phyloP scores from a whole-genome alignment of 2,888 invertebrate genomes.

The Tiliacea aurago region DNA sequence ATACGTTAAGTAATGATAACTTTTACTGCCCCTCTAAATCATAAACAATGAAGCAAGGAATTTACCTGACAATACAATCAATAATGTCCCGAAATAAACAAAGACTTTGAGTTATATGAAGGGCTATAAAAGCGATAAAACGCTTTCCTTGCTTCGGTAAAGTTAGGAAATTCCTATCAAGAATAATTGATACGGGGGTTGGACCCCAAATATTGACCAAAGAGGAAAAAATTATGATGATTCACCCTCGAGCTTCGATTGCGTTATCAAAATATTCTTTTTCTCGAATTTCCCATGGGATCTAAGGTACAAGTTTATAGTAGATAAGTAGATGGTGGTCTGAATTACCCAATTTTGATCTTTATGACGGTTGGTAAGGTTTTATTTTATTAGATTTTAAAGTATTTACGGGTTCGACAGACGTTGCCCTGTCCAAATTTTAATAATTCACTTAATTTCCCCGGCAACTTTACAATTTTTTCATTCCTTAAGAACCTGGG shows the following conservation, averaged over 20 bases:
- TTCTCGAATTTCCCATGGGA: slow-evolving; percentile 24
- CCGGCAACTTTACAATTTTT: no score
- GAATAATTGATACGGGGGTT: slow-evolving; percentile 36
- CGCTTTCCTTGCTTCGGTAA: slow-evolving; percentile 14
- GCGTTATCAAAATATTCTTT: slow-evolving; percentile 27
- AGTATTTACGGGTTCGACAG: no score
- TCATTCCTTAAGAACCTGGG: no score
- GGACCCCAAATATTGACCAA: slow-evolving; percentile 26
- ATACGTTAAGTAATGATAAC: background rate
- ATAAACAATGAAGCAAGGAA: background rate
- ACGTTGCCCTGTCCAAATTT: no score
- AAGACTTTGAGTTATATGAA: background rate
- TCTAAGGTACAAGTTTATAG: slow-evolving; percentile 16
- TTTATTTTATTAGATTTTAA: background rate
- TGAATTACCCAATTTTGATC: background rate
- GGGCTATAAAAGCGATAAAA: slow-evolving; percentile 5
- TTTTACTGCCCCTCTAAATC: background rate
- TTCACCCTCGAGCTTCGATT: slow-evolving; percentile 25
- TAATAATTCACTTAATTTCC: no score
- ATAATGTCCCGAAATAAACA: background rate
- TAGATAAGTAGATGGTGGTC: background rate
- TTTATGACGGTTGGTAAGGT: no score
- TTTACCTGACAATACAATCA: background rate
- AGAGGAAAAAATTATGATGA: slow-evolving; percentile 36
- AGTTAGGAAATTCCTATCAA: slow-evolving; percentile 12